Base-by-base conservation (phyloP, 1,140 invertebrate genomes). In the Pachyrhynchus sulphureomaculatus region DNA sequence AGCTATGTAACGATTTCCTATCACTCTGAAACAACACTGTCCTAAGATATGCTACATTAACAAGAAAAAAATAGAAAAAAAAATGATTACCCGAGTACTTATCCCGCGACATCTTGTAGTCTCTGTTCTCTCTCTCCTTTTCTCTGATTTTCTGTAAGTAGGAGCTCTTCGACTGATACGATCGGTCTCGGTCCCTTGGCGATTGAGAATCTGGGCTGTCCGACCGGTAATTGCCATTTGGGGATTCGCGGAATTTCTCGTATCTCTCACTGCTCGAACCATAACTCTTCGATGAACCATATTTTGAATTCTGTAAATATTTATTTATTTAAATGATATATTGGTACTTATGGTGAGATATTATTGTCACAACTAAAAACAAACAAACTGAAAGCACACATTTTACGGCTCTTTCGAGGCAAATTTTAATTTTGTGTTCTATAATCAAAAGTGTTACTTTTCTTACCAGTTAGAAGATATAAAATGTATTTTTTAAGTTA, bases 41-140 rank as follows among this genome's bases (percentile, higher is more conserved):
- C n/a, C n/a, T n/a, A n/a, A n/a, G n/a, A n/a, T n/a, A n/a, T n/a
- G n/a, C n/a, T n/a, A n/a, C n/a, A n/a, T n/a, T n/a, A n/a, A n/a
- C n/a, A n/a, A n/a, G n/a, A n/a, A n/a, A n/a, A n/a, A n/a, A 47
- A 29, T 29, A 2, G 2, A 29, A 29, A 29, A 29, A 4, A 1
- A 47, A 47, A 47, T 2, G n/a, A 29, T 78, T 81, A 87, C 86
- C 85, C 76, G 86, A 84, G 87, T 89, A 88, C 84, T 91, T 91
- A 81, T 91, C 90, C 79, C 89, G 89, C 81, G 85, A 86, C 80
- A 85, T 83, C 81, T 90, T 92, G 78, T 90, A 92, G 83, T 91
- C 87, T 90, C 86, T 88, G 83, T 85, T 87, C 85, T 92, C 92
- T 86, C 91, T 91, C 86, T 93, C 90, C 85, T 91, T 91, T 80